Conservation (phyloP, 2,113 vertebrate species). For the Erythrocercus mccallii region DNA sequence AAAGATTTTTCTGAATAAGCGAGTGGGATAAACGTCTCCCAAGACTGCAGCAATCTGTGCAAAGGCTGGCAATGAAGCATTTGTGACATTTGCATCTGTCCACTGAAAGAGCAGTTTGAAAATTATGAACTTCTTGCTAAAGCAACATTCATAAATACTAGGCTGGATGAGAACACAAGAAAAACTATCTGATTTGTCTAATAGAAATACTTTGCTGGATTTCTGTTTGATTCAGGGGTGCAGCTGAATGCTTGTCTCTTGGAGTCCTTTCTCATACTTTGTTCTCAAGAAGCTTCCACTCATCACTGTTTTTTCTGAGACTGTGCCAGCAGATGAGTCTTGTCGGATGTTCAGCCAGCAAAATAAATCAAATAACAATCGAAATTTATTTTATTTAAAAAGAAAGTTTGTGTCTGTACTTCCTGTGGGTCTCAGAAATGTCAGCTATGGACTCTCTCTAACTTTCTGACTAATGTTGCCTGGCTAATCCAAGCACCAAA, state of each 20-base stretch:
- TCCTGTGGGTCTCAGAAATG: slow-evolving; percentile 2
- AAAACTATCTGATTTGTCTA: neutral
- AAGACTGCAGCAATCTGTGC: neutral
- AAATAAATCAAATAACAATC: neutral
- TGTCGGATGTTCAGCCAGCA: neutral
- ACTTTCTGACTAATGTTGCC: neutral
- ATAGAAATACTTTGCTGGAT: neutral
- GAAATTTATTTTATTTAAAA: slow-evolving; percentile 10
- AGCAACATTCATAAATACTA: neutral
- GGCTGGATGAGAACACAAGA: neutral
- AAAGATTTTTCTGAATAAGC: neutral
- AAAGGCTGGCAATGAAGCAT: neutral
- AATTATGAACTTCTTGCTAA: neutral
- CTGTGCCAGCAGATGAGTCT: neutral
- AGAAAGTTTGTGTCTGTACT: neutral
- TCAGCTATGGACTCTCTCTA: neutral
- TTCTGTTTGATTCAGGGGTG: neutral
- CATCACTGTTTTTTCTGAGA: neutral
- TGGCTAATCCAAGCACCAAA: neutral
- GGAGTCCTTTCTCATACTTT: neutral
- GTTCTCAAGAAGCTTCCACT: neutral
- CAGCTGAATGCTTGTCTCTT: neutral
- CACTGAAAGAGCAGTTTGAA: neutral
- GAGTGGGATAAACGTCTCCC: neutral
- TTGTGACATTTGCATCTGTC: neutral